Evolutionary conservation across 2,113 vertebrate species (phyloP).

Genomic region (Ictidomys tridecemlineatus): DNA sequence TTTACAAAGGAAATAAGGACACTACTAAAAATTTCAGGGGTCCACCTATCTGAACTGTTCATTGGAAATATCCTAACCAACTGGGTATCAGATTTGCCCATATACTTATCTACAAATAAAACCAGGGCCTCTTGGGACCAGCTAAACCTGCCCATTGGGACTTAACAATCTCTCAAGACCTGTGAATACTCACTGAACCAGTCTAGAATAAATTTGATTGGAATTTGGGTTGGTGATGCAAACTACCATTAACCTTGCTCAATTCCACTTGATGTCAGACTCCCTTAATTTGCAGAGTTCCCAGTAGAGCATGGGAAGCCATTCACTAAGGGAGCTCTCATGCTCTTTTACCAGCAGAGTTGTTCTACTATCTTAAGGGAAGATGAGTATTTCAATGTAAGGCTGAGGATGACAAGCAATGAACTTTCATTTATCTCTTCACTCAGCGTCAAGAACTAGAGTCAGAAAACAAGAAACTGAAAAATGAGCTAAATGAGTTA

Average conservation of each 20-base stretch:
- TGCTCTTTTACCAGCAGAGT: neutral
- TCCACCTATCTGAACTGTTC: neutral
- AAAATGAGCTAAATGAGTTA: constrained; percentile 95
- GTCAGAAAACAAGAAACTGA: constrained; percentile 98
- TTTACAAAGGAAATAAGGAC: constrained; percentile 17
- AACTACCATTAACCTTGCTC: constrained; percentile 15
- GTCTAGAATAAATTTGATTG: constrained; percentile 8
- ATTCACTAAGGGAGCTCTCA: neutral
- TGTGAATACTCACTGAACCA: neutral
- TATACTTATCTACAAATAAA: neutral
- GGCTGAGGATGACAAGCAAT: constrained; percentile 4
- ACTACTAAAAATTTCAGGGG: neutral
- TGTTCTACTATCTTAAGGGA: neutral
- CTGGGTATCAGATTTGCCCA: neutral
- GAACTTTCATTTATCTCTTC: constrained; percentile 46
- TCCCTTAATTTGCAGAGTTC: constrained; percentile 23
- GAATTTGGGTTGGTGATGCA: constrained; percentile 59
- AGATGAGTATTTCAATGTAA: neutral
- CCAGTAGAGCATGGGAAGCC: rapidly evolving
- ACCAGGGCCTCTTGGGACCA: neutral
- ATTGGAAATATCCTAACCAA: neutral
- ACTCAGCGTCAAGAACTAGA: constrained; percentile 97
- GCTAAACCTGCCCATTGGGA: neutral
- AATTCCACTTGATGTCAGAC: neutral
- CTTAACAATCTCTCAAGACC: neutral